Evolutionary conservation across 2,797 vertebrate genomes (phyloP), one percentile per base, ranked within the genome.

Genomic region (Notolepis coatsorum): DNA sequence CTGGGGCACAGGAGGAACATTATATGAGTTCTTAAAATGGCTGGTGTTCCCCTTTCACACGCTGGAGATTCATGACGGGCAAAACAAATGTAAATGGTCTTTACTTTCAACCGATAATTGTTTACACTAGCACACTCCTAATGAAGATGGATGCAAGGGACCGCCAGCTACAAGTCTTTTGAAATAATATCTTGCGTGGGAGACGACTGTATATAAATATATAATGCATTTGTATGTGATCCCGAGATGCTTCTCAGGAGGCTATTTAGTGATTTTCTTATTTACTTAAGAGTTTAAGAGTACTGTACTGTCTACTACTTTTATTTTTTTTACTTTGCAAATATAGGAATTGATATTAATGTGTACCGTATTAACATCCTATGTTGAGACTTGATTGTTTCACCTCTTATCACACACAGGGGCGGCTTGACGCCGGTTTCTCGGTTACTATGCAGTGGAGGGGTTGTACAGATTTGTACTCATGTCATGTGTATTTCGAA

Each of bases 151-250:
- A 61, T 53, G 15, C 23, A 20, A 41, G 25, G 24, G 35, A 41
- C 9, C 24, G 38, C 51, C 45, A 68, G 65, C 47, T 45, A 65
- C 7, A 31, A 24, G 65, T 65, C 55, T 65, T 60, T 54, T 49
- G n/a, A 43, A 65, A 69, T 48, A 65, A 69, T 48, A 38, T 52
- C 45, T 58, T 66, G 46, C 45, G 20, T 18, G 38, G 65, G 64
- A 77, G 20, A 23, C 12, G 5, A 45, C 51, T 65, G 33, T 63
- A 42, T 42, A 30, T 38, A 21, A n/a, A n/a, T 58, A 13, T 8
- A 58, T 17, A 53, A 61, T 43, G 37, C 25, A 35, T 57, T 49
- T 33, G 25, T 54, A 30, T 8, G 8, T 62, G 61, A 50, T 67
- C 65, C 68, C 48, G 42, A 59, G 54, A 55, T 37, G 30, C 8